Percentiles rank a stretch among this genome's conserved stretches.
Evolutionary conservation across 2,888 invertebrate species (phyloP).

Genomic region (Galerucella calmariensis): DNA sequence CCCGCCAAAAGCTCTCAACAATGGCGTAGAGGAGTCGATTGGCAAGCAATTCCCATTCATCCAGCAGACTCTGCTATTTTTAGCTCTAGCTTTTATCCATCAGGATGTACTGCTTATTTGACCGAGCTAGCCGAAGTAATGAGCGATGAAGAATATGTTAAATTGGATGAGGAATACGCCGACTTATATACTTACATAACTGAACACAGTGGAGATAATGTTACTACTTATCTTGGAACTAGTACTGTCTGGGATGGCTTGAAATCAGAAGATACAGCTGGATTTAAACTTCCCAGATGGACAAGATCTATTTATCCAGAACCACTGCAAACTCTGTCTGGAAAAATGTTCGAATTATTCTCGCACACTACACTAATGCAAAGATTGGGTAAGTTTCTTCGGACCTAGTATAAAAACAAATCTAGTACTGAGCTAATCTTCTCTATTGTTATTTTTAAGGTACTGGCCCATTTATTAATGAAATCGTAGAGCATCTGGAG

Average conservation of each 20-base stretch:
- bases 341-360: conserved; percentile 19
- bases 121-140: neutral
- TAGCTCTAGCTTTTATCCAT: neutral
- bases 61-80: conserved; percentile 57
- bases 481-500: conserved; percentile 17
- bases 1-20: conserved; percentile 69
- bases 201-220: conserved; percentile 16
- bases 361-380: conserved; percentile 18
- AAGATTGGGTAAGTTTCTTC: conserved; percentile 23
- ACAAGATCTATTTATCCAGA: conserved; percentile 36
- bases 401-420: neutral
- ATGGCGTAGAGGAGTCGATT: conserved; percentile 70
- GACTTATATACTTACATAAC: conserved; percentile 63
- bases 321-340: conserved; percentile 23
- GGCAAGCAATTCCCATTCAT: conserved; percentile 82
- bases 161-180: conserved; percentile 67
- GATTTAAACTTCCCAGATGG: conserved; percentile 36
- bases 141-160: conserved; percentile 46
- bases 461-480: conserved; percentile 58
- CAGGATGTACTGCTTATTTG: conserved; percentile 8
- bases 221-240: neutral
- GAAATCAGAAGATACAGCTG: conserved; percentile 28
- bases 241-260: conserved; percentile 23
- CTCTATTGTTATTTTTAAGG: conserved; percentile 50
- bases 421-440: too few species aligned